A percentile compares a stretch with the other conserved stretches of the same genome.
Evolutionary conservation across 92 coral and sea anemone genomes (phyloP).

Genomic region (Porites lobata): DNA sequence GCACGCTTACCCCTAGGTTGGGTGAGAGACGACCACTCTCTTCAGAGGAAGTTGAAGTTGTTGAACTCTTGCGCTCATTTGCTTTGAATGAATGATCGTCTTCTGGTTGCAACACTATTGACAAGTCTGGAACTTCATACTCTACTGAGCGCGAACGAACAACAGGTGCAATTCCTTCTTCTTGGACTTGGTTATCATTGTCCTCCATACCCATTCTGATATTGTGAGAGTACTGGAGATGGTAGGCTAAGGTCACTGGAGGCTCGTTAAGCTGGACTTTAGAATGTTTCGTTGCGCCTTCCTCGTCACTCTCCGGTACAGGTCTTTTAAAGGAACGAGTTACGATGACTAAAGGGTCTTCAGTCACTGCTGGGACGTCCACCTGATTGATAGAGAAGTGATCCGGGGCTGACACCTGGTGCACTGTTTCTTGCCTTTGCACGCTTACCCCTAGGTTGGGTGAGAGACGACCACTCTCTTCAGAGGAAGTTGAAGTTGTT

Average conservation of each 20-base stretch:
- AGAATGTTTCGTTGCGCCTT: not conserved
- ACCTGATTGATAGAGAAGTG: not conserved
- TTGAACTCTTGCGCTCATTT: not conserved
- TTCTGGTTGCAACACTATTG: not conserved
- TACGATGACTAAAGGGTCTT: conserved; percentile 16
- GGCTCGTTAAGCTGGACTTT: conserved; percentile 13
- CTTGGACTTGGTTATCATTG: not conserved
- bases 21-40: not conserved
- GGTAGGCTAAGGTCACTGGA: not conserved
- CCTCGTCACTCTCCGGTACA: not conserved
- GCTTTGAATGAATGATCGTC: not conserved
- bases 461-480: not conserved
- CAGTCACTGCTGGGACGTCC: conserved; percentile 3
- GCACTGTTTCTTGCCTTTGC: conserved; percentile 8
- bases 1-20: not conserved
- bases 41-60: conserved; percentile 10
- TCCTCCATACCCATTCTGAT: not conserved
- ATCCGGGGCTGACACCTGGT: not conserved
- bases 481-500: conserved; percentile 6
- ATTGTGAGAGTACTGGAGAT: conserved; percentile 30
- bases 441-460: not conserved
- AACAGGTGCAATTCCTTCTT: conserved; percentile 11
- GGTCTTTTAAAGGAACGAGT: conserved; percentile 41
- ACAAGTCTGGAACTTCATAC: not conserved
- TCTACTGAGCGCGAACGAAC: conserved; percentile 10